Base-by-base conservation (phyloP, 2,113 vertebrate genomes). In the Datnioides undecimradiatus region DNA sequence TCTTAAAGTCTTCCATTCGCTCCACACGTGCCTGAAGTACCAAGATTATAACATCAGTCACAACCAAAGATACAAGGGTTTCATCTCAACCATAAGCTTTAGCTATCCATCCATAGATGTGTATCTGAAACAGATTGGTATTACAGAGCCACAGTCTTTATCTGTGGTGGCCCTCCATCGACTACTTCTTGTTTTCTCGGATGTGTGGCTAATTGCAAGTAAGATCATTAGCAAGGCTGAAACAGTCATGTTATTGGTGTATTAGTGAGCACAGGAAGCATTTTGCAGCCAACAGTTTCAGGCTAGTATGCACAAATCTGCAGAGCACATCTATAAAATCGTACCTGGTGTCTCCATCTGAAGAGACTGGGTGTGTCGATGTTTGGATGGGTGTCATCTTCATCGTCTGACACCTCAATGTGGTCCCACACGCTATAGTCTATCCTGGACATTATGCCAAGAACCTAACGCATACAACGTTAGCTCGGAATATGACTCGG, bases 401-500 rank as follows among this genome's bases (percentile, higher is more conserved):
- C 98, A 87, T 99, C 98, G 73, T 99, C 98, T 1, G 98, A 99
- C 80, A 98, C 97, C 88, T 99, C 98, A 83, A 99, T 99, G 82
- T 99, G 97, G 83, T 99, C 97, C 98, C 98, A 99, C 87, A 98
- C 96, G 89, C 98, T 99, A 93, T 99, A 99, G 82, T 99, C 98
- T 93, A 98, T 97, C 75, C 89, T 71, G 16, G 93, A 91, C 93
- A 94, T 94, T 13, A 79, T 83, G 69, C 72, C 78, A 38, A 66
- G 12, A 62, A 29, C 40, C 81, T 34, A 75, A 79, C 55, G 73
- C 64, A 76, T 76, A 72, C 76, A 60, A 51, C 73, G 74, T 85
- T 91, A 90, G 89, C 92, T 75, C 58, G 4, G 8, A 48, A n/a
- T 36, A 34, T 59, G 25, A 73, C 45, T 52, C 46, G 31, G 71